Evolutionary conservation across 2,888 invertebrate genomes (phyloP), one percentile per base, ranked within the genome.

Genomic region (Didymodactylos carnosus): DNA sequence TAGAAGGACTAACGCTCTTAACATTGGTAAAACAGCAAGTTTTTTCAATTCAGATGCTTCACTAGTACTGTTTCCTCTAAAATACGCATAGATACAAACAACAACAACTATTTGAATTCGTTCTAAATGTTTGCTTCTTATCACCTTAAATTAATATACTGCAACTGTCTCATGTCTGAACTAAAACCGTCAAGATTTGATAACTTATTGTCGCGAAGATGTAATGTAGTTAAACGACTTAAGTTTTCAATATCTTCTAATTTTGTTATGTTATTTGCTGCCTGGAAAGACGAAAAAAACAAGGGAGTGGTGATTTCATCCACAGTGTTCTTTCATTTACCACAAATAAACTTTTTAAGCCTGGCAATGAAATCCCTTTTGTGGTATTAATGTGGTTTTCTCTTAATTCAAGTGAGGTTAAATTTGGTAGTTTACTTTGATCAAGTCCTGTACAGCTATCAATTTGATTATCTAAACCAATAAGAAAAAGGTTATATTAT

Each of bases 131-230:
- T 41, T 25, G 3, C 35, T 35, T 23, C 23, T 29, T 19, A 73
- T 62, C 76, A 82, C 83, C 83, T 80, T 53, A 83, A 76, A 76
- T 83, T 83, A 35, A 83, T 77, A 76, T 83, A 82, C 73, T 82
- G 81, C 71, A 83, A 78, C 72, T 78, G 77, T 73, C 78, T 79
- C 72, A 80, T 78, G 7, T 78, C 77, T 43, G 80, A 82, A 25
- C 80, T 76, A 75, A 83, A 82, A 7, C 83, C 83, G 73, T 82
- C 81, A 7, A 83, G 77, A 51, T 77, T 79, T 71, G 80, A 79
- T 11, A 83, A 73, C 74, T 82, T 80, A 76, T 83, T 83, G 69
- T 81, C 82, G 71, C 83, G 77, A 29, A 83, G 78, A 76, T 83
- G 83, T 39, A 83, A 76, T 7, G 82, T 82, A 19, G 80, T 79